Percentiles rank a stretch among this genome's conserved stretches.
These are phyloP conservation scores for Thamnophis sirtalis DNA, from an alignment of 2,113 vertebrate genomes.

Conservation along the genomic window DNA sequence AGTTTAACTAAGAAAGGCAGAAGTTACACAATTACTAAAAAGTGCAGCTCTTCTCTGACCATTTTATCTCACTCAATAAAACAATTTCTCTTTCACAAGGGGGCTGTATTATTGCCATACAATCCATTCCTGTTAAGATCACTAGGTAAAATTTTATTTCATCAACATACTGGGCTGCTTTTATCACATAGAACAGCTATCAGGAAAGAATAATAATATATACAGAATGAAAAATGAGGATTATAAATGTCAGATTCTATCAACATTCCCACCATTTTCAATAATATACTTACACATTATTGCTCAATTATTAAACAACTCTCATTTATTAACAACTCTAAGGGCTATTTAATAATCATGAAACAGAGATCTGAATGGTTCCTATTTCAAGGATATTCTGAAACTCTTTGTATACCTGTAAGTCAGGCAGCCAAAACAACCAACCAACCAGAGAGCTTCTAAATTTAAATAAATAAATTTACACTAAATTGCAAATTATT, in stretches of 20 bases:
- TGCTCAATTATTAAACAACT: constrained; percentile 59
- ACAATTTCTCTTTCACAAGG: neutral
- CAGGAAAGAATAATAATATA: constrained; percentile 23
- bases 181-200: constrained; percentile 20
- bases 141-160: constrained; percentile 19
- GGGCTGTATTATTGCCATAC: neutral
- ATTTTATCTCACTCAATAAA: neutral
- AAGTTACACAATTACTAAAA: neutral
- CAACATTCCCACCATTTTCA: constrained; percentile 45
- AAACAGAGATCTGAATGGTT: neutral
- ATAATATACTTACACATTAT: constrained; percentile 31
- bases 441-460: neutral
- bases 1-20: neutral
- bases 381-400: neutral
- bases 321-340: constrained; percentile 54
- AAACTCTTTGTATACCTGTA: neutral
- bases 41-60: neutral
- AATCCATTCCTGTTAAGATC: neutral
- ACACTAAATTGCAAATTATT: constrained; percentile 54
- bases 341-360: constrained; percentile 50
- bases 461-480: constrained; percentile 17
- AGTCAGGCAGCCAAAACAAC: neutral
- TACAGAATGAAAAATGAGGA: neutral
- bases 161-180: rapidly evolving
- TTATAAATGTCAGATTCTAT: constrained; percentile 42